Percentiles rank a stretch among this genome's conserved stretches.
phyloP scores from a whole-genome alignment of 2,113 vertebrate genomes.

The Carassius gibelio region DNA sequence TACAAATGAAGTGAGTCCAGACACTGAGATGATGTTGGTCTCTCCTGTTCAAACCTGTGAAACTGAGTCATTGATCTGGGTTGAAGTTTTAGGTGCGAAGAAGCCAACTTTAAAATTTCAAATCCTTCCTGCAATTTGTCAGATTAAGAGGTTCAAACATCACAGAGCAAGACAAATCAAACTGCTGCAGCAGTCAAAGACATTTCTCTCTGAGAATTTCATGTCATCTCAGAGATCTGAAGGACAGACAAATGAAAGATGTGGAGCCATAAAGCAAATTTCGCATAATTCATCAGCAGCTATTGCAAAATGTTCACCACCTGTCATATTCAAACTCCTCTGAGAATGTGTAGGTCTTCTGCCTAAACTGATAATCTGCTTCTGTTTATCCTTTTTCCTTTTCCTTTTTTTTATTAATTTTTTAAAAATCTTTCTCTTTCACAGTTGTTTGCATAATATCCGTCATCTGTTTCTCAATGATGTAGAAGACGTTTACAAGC shows the following conservation, averaged over 20 bases:
- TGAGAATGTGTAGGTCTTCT: background rate
- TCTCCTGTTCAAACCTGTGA: constrained; percentile 23
- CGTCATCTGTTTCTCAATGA: background rate
- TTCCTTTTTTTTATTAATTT: background rate
- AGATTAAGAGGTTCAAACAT: constrained; percentile 23
- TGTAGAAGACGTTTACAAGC: background rate
- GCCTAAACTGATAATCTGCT: background rate
- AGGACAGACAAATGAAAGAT: constrained; percentile 21
- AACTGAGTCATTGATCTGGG: constrained; percentile 6
- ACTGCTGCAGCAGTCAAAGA: background rate
- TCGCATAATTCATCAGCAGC: background rate
- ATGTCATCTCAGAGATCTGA: background rate
- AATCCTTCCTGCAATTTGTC: constrained; percentile 21
- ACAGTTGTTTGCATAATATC: background rate
- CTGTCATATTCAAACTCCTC: background rate
- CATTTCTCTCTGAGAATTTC: background rate
- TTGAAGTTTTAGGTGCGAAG: constrained; percentile 6
- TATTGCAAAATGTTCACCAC: background rate
- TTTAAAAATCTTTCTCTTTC: background rate
- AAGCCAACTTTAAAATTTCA: constrained; percentile 5
- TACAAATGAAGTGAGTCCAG: background rate
- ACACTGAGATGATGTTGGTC: background rate
- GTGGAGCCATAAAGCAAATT: constrained; percentile 1
- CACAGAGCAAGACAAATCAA: constrained; percentile 23
- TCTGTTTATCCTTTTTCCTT: background rate